phyloP scores from a whole-genome alignment of 1,140 invertebrate genomes.

The Ceratina japonica region DNA sequence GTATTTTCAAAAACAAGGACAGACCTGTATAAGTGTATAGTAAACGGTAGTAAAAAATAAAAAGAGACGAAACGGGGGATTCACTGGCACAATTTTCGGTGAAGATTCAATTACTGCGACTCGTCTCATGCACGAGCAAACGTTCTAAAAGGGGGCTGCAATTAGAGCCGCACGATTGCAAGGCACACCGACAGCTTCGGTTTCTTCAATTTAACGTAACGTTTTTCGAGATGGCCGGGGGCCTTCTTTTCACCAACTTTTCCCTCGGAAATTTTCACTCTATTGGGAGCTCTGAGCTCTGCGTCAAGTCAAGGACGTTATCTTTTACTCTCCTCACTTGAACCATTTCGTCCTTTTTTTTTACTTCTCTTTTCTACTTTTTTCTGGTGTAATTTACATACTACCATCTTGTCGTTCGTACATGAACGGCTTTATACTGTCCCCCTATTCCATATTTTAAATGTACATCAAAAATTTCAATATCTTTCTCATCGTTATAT shows the following conservation, averaged over 20 bases:
- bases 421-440: not conserved
- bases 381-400: constrained; percentile 8
- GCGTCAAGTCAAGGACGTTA: not conserved
- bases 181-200: not conserved
- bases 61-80: not conserved
- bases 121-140: not conserved
- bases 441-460: not conserved
- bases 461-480: constrained; percentile 14
- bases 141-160: not conserved
- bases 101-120: not conserved
- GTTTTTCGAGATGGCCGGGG: not conserved
- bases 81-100: not conserved
- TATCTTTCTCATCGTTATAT: not conserved
- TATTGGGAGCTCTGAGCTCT: not conserved
- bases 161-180: not conserved
- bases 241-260: not conserved
- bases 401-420: no score
- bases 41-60: not conserved
- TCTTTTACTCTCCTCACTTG: not conserved
- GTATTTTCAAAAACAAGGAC: not conserved
- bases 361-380: no score
- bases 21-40: not conserved
- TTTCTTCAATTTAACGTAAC: not conserved
- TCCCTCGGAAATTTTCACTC: not conserved
- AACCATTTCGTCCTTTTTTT: no score